Evolutionary conservation across 2,113 vertebrate genomes (phyloP), one percentile per base, ranked within the genome.

Genomic region (Antechinus stuartii): DNA sequence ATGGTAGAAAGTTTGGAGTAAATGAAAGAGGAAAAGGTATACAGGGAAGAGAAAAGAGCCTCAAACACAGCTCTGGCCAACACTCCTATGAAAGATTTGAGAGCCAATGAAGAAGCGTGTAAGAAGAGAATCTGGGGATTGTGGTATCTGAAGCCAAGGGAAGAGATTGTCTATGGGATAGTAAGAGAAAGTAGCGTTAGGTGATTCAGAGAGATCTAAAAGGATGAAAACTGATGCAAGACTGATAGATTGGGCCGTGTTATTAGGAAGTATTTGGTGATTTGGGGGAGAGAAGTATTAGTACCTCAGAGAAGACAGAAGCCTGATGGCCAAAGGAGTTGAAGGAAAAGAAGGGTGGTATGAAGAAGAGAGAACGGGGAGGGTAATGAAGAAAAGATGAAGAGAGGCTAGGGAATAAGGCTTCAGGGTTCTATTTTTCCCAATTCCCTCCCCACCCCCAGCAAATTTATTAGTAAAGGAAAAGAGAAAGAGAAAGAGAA

Each of bases 241-340:
- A 49, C 89, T n/a, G 5, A 94, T 93, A 11, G 50, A 76, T 94
- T 84, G 95, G n/a, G 8, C 27, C 11, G 11, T 68, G 57, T 68
- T 68, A 12, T 94, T 61, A 25, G 35, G 89, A 96, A 30, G 25
- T 94, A 54, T 92, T 90, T 91, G 93, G n/a, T 92, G 84, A 92
- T 47, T 93, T 96, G 91, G 91, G 53, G 84, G 94, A 93, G 90
- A 92, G 93, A 68, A 35, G 27, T 35, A 68, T 68, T 68, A 30
- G 30, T 68, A 68, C 4, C 61, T 19, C 25, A 26, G 61, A 35
- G 61, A 35, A 68, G 14, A 35, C 61, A 68, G 61, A 68, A 68
- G 27, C 12, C 61, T n/a, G 30, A 16, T 68, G 61, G 35, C 61
- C 35, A 68, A 68, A 68, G 5, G 30, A n/a, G 30, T 5, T 68